Evolutionary conservation across 37 sponge, comb jelly and placozoan species (phyloP).

Genomic region (Halichondria panicea): DNA sequence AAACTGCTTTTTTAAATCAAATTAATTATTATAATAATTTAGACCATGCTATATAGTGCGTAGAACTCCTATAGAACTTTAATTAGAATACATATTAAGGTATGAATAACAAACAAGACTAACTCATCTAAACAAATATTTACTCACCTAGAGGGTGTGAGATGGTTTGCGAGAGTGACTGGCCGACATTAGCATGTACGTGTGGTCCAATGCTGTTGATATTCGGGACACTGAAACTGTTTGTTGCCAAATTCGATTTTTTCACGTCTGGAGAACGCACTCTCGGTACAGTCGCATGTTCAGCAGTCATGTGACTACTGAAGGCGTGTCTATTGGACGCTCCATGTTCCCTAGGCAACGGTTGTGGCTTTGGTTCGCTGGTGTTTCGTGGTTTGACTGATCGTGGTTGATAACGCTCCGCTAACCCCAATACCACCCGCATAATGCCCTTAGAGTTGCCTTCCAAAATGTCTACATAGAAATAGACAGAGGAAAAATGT

Average conservation of each 20-base stretch:
- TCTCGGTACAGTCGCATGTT: not conserved
- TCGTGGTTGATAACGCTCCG: constrained; percentile 70
- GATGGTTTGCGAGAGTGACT: no score
- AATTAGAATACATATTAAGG: no score
- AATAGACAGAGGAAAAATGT: not conserved
- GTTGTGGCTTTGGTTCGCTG: not conserved
- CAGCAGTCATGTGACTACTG: constrained; percentile 6
- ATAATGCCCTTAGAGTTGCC: constrained; percentile 66
- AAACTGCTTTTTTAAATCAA: no score
- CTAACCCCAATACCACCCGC: constrained; percentile 71
- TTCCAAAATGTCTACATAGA: constrained; percentile 58
- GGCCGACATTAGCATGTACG: not conserved
- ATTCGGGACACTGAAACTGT: constrained; percentile 14
- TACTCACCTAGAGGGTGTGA: no score
- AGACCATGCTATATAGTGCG: no score
- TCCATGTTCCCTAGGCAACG: not conserved
- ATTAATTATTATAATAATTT: no score
- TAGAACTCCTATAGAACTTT: no score
- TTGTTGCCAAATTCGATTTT: not conserved
- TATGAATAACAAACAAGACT: no score
- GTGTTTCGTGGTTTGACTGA: constrained; percentile 34
- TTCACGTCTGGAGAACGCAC: not conserved
- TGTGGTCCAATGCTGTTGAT: not conserved
- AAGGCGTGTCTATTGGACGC: not conserved
- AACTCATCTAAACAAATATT: no score